Evolutionary conservation across 2,797 vertebrate genomes (phyloP).

Genomic region (Zenarchopterus dispar): DNA sequence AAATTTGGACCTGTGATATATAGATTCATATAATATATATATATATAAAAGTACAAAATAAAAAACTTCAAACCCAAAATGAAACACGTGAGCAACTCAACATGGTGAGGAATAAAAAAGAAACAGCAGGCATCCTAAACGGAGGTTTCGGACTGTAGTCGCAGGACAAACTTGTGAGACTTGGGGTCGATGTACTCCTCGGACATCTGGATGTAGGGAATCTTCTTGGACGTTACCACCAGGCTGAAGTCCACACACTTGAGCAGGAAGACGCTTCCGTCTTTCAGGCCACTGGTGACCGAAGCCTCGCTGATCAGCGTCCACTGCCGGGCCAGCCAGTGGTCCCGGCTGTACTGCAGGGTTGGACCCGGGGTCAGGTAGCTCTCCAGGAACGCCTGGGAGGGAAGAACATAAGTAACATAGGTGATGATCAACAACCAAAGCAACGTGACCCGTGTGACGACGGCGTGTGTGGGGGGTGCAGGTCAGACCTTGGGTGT

Average conservation of each 20-base stretch:
- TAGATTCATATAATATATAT: conserved; percentile 72
- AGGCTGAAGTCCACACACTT: conserved; percentile 93
- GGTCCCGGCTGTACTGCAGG: conserved; percentile 93
- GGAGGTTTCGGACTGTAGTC: conserved; percentile 97
- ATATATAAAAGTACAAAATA: conserved; percentile 50
- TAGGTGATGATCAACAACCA: no score
- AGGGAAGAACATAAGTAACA: neutral
- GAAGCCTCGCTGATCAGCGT: conserved; percentile 94
- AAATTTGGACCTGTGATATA: conserved; percentile 70
- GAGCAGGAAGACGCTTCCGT: conserved; percentile 89
- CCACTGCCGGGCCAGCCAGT: conserved; percentile 94
- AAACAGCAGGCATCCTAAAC: conserved; percentile 75
- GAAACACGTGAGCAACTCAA: conserved; percentile 44
- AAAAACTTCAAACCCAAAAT: conserved; percentile 69
- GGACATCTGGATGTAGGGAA: conserved; percentile 92
- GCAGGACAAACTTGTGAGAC: conserved; percentile 97
- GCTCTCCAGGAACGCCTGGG: conserved; percentile 92
- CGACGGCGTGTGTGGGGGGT: no score
- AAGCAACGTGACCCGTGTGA: neutral
- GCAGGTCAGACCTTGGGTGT: conserved; percentile 88
- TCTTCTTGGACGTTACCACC: conserved; percentile 89
- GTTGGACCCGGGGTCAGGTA: conserved; percentile 91
- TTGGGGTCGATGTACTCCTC: conserved; percentile 98
- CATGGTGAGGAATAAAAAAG: conserved; percentile 24
- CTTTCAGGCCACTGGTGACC: conserved; percentile 89